phyloP scores from a whole-genome alignment of 2,113 vertebrate genomes.

The Etheostoma cragini region DNA sequence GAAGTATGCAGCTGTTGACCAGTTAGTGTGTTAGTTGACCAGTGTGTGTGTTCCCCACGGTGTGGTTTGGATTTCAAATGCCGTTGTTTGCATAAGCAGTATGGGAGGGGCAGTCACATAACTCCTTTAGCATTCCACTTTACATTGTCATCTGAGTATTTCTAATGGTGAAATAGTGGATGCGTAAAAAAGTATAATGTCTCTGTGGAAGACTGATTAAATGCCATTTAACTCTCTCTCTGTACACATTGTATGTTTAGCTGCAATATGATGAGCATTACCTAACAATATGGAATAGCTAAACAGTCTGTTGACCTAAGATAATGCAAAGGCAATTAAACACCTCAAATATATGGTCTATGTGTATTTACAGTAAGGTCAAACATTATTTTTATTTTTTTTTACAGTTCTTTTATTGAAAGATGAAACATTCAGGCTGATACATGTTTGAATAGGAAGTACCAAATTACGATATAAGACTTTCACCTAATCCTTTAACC shows the following conservation, averaged over 20 bases:
- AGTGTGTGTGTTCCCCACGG: conserved; percentile 20
- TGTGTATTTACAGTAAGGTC: neutral
- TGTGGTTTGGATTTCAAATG: conserved; percentile 31
- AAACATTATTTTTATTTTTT: neutral
- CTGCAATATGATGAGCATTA: neutral
- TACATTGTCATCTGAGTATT: neutral
- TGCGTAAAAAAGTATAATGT: neutral
- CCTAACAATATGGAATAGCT: neutral
- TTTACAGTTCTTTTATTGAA: neutral
- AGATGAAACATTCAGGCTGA: neutral
- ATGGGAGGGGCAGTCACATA: neutral
- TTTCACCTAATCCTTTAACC: neutral
- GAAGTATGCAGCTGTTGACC: conserved; percentile 28
- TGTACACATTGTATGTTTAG: neutral
- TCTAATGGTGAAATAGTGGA: neutral
- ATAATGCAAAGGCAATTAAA: neutral
- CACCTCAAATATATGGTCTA: neutral
- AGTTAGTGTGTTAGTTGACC: conserved; percentile 48
- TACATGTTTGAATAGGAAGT: neutral
- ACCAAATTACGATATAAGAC: neutral
- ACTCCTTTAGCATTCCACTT: neutral
- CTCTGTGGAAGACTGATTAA: neutral
- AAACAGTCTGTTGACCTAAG: neutral
- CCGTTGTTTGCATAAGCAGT: neutral
- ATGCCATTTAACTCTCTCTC: neutral